Evolutionary conservation across 2,797 vertebrate genomes (phyloP), one percentile per base, ranked within the genome.

Genomic region (Pteropus rufus): DNA sequence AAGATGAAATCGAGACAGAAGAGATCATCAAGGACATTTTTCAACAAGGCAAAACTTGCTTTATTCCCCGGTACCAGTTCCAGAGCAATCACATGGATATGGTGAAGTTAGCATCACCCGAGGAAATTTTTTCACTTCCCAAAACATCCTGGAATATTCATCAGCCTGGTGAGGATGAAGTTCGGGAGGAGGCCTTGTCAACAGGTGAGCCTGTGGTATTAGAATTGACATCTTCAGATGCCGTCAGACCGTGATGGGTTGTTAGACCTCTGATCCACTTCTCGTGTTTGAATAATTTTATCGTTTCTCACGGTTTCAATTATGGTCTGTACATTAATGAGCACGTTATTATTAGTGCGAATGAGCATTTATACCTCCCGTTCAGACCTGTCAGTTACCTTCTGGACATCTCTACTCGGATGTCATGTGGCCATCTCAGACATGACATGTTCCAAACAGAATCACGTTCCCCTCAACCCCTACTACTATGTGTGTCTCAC

Each of bases 71-170:
- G 91, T 99, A 99, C 96, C 98, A 97, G 73, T 96, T 97, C 80
- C 92, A 96, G 94, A 99, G 99, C 98, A 99, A 62, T 92, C 99
- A 99, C 89, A 99, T 99, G 99, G 99, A 99, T 97, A 99, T 99
- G 99, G 93, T 99, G 93, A 98, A 97, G 88, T 97, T 99, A 15
- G 83, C 70, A 14, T 99, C 99, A 29, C 86, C 98, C 44, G 98
- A 99, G 92, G 99, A 99, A 96, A 98, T 99, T 76, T 97, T 98
- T 36, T 98, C 94, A 0, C 98, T 99, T 95, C 98, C 99, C 24
- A 96, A 99, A 93, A 99, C 99, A 0, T 98, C 99, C 75, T 99
- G 99, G 99, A 99, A 99, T 95, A 99, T 99, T 97, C 98, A 86
- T 18, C 99, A 99, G 97, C 99, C 99, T 1, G 96, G 97, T 3